These are phyloP conservation scores for Pogonognathellus flavescens DNA, from an alignment of 1,140 invertebrate genomes.

Conservation along the genomic window DNA sequence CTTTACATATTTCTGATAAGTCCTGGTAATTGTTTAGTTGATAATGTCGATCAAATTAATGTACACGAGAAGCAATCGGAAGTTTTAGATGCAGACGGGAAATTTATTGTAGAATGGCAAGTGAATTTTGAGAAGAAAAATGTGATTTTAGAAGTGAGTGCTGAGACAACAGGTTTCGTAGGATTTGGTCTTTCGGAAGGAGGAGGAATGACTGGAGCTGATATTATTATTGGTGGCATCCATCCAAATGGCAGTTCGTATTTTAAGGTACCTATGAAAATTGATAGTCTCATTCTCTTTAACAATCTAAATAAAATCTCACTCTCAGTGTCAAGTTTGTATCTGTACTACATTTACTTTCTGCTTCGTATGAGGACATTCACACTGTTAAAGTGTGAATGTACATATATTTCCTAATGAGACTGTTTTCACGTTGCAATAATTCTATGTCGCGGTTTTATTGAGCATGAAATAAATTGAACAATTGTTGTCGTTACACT, in stretches of 20 bases:
- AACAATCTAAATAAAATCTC: neutral
- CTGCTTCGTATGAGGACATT: neutral
- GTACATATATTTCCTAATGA: neutral
- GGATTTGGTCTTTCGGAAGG: conserved; percentile 81
- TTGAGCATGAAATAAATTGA: neutral
- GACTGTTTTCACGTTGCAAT: neutral
- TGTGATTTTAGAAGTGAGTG: conserved; percentile 74
- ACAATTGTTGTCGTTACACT: neutral
- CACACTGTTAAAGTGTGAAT: neutral
- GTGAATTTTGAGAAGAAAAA: conserved; percentile 43
- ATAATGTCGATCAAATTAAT: neutral
- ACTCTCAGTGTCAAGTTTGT: conserved; percentile 33
- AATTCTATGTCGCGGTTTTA: neutral
- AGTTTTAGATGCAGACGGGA: conserved; percentile 57
- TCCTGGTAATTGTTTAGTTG: neutral
- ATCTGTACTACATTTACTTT: neutral
- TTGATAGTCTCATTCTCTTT: conserved; percentile 19
- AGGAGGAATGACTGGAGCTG: conserved; percentile 81
- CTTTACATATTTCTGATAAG: neutral
- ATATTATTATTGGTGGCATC: conserved; percentile 87
- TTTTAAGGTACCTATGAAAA: conserved; percentile 59
- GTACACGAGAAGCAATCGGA: conserved; percentile 32
- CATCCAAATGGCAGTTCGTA: conserved; percentile 56
- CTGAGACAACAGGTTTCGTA: conserved; percentile 79
- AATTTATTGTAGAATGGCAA: conserved; percentile 59